Percentiles rank a stretch among this genome's conserved stretches.
phyloP scores from a whole-genome alignment of 1,140 invertebrate genomes.

The Vollenhovia emeryi region DNA sequence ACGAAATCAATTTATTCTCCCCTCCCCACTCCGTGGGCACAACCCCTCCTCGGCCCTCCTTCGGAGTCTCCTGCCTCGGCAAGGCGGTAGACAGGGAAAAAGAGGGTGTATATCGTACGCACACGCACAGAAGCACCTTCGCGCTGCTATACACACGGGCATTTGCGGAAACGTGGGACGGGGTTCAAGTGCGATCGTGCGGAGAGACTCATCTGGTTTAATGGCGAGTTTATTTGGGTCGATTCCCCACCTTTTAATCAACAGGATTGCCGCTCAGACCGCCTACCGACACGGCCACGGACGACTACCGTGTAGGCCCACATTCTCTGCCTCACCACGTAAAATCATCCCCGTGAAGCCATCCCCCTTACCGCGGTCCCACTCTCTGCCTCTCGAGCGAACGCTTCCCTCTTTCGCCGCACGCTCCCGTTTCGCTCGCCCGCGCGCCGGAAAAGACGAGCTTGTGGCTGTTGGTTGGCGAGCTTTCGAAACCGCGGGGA shows the following conservation, averaged over 20 bases:
- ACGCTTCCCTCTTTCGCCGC: slow-evolving; percentile 42
- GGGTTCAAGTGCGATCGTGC: slow-evolving; percentile 71
- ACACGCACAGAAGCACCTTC: background rate
- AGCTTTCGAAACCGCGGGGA: slow-evolving; percentile 73
- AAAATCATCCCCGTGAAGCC: slow-evolving; percentile 73
- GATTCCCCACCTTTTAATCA: slow-evolving; percentile 79
- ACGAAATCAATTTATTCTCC: slow-evolving; percentile 86
- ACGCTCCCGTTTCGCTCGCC: slow-evolving; percentile 28
- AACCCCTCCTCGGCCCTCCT: slow-evolving; percentile 63
- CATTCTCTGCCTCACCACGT: slow-evolving; percentile 66
- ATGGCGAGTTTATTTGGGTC: slow-evolving; percentile 78
- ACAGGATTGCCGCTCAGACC: slow-evolving; percentile 75
- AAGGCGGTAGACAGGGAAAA: slow-evolving; percentile 65
- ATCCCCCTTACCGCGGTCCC: slow-evolving; percentile 34
- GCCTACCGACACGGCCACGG: slow-evolving; percentile 72
- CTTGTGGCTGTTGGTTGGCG: slow-evolving; percentile 70
- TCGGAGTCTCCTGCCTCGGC: slow-evolving; percentile 48
- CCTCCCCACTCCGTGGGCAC: slow-evolving; percentile 67
- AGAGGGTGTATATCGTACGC: slow-evolving; percentile 54
- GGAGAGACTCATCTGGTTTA: slow-evolving; percentile 78
- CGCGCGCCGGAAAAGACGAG: slow-evolving; percentile 50
- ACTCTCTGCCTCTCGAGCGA: background rate
- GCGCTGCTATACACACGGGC: slow-evolving; percentile 37
- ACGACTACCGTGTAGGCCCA: slow-evolving; percentile 68
- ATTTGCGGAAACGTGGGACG: slow-evolving; percentile 65